phyloP scores from a whole-genome alignment of 2,888 invertebrate species.

The Macrophya alboannulata region DNA sequence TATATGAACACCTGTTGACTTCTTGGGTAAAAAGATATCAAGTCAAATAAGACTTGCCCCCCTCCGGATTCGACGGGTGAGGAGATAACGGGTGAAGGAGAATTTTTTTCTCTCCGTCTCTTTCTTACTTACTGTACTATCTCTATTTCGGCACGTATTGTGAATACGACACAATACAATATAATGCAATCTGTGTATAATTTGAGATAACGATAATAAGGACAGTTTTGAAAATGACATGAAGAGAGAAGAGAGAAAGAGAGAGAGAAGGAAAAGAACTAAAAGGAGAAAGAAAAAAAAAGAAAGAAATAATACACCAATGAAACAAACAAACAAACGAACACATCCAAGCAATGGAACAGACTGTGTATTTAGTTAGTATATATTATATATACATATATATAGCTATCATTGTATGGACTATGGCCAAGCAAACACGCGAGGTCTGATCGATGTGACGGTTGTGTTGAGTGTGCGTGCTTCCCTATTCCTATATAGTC shows the following conservation, averaged over 20 bases:
- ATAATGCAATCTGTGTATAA: not conserved
- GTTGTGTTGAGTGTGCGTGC: conserved; percentile 79
- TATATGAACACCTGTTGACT: conserved; percentile 16
- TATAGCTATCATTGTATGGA: conserved; percentile 67
- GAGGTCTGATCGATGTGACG: conserved; percentile 74
- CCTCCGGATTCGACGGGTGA: not conserved
- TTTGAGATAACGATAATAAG: not conserved
- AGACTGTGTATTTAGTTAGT: conserved; percentile 77
- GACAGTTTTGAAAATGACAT: not conserved
- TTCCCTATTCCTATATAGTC: conserved; percentile 68
- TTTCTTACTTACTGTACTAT: not conserved
- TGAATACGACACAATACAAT: not conserved
- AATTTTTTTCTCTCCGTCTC: not conserved
- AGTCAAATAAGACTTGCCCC: not conserved
- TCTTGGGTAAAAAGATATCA: not conserved
- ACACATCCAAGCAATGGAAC: conserved; percentile 60
- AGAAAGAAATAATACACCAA: not conserved
- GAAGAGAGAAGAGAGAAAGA: not conserved
- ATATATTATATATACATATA: too few relatives aligned
- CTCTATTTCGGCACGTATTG: not conserved
- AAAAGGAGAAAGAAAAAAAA: not conserved
- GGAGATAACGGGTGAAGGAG: not conserved
- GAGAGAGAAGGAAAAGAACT: not conserved
- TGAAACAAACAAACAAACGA: conserved; percentile 8
- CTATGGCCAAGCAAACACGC: conserved; percentile 67